phyloP scores from a whole-genome alignment of 2,113 vertebrate species.

The Corythaixoides concolor region DNA sequence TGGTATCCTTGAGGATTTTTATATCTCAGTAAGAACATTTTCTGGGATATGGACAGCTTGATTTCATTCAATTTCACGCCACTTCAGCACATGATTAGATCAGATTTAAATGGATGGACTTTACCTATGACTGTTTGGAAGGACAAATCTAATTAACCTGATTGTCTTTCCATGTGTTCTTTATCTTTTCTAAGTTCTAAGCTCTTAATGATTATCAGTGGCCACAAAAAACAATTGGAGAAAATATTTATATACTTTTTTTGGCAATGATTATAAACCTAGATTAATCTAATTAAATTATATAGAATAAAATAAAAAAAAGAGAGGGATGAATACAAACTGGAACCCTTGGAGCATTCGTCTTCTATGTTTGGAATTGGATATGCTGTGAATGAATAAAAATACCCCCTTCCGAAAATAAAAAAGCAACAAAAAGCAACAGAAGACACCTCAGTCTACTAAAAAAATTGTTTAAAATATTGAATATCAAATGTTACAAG shows the following conservation, averaged over 20 bases:
- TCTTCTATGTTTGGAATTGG: not conserved
- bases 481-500: not conserved
- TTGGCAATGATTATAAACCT: not conserved
- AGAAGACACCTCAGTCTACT: not conserved
- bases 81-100: conserved; percentile 56
- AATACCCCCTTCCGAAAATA: not conserved
- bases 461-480: not conserved
- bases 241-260: not conserved
- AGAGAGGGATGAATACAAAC: not conserved
- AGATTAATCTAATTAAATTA: not conserved
- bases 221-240: not conserved
- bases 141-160: conserved; percentile 52
- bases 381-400: not conserved
- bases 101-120: conserved; percentile 56
- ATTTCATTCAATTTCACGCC: conserved; percentile 53
- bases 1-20: conserved; percentile 52
- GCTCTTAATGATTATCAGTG: conserved; percentile 1
- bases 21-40: conserved; percentile 24
- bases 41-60: conserved; percentile 15
- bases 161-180: conserved; percentile 56
- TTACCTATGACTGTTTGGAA: conserved; percentile 38
- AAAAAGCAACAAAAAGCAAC: not conserved
- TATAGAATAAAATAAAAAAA: not conserved
- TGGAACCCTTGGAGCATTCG: not conserved
- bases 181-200: conserved; percentile 46